Evolutionary conservation across 2,113 vertebrate genomes (phyloP), one percentile per base, ranked within the genome.

Genomic region (Podiceps cristatus): DNA sequence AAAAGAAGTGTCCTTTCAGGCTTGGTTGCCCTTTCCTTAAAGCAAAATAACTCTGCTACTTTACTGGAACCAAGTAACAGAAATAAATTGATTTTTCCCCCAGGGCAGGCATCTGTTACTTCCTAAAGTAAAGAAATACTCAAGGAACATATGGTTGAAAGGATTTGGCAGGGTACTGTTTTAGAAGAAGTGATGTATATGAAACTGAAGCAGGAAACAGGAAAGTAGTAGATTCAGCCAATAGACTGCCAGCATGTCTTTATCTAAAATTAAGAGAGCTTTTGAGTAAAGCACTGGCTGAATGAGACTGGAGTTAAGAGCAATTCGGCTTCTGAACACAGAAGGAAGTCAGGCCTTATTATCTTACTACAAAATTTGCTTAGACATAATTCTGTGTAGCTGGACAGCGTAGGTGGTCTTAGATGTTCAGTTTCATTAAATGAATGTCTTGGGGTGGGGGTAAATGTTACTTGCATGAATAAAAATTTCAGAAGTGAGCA

Each of bases 111-210:
- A 87, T 95, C 91, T 97, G 88, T 95, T 97, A 94, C 86, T 91
- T 94, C 77, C 53, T 91, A 71, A 95, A 96, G 94, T 80, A 97
- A 97, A 96, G 93, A 87, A 96, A 94, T 89, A 79, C 63, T 91
- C 69, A 62, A 58, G 83, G 69, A 96, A 87, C 88, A 96, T 95
- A 96, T 90, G 96, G 89, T 73, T 76, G 67, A 91, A 94, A 53
- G 18, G 67, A 91, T 82, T 77, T 96, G 80, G 66, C 94, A 90
- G 53, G 19, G 19, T 79, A 69, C 67, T 90, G 11, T 73, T 95
- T 82, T 69, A 94, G 91, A 84, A 74, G n/a, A 74, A 55, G 64
- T 92, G 12, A 83, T 84, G 33, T 92, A 28, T 85, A 81, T 76
- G 80, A 87, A 63, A 59, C 37, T 60, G 45, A 76, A 96, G 71